These are phyloP conservation scores for Diplodus sargus DNA, from an alignment of 2,797 vertebrate genomes.

Conservation along the genomic window DNA sequence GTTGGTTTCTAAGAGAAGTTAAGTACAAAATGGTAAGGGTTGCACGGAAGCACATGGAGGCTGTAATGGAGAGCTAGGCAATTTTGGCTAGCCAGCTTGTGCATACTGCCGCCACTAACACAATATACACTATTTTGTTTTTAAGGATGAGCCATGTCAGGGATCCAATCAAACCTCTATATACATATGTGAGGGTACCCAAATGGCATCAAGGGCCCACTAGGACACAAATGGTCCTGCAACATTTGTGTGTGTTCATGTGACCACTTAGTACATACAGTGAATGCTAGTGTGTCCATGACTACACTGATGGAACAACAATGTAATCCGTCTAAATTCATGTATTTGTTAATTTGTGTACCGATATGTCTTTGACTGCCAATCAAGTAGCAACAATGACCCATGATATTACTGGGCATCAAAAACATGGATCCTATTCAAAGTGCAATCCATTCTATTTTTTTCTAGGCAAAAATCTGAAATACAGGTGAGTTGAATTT, in stretches of 20 bases:
- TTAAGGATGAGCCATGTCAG: background rate
- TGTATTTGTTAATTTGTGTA: slow-evolving; percentile 16
- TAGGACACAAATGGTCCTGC: no score
- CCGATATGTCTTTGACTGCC: background rate
- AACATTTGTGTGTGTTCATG: background rate
- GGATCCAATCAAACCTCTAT: background rate
- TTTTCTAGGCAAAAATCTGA: slow-evolving; percentile 4
- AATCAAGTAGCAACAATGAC: slow-evolving; percentile 5
- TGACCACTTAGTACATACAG: background rate
- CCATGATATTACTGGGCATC: background rate
- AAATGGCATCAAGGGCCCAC: background rate
- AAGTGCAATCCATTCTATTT: background rate
- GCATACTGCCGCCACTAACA: slow-evolving; percentile 3
- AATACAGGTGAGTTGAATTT: slow-evolving; percentile 9
- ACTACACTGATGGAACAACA: slow-evolving; percentile 5
- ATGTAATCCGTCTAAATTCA: background rate
- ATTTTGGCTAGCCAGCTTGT: background rate
- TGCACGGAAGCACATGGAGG: slow-evolving; percentile 42
- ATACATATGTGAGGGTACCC: background rate
- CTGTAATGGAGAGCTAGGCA: background rate
- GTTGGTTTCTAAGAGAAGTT: slow-evolving; percentile 22
- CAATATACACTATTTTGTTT: background rate
- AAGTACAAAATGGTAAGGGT: slow-evolving; percentile 18
- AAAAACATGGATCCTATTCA: slow-evolving; percentile 5
- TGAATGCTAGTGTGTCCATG: slow-evolving; percentile 13